These are phyloP conservation scores for Carollia perspicillata DNA, from an alignment of 2,113 vertebrate species.

Conservation along the genomic window DNA sequence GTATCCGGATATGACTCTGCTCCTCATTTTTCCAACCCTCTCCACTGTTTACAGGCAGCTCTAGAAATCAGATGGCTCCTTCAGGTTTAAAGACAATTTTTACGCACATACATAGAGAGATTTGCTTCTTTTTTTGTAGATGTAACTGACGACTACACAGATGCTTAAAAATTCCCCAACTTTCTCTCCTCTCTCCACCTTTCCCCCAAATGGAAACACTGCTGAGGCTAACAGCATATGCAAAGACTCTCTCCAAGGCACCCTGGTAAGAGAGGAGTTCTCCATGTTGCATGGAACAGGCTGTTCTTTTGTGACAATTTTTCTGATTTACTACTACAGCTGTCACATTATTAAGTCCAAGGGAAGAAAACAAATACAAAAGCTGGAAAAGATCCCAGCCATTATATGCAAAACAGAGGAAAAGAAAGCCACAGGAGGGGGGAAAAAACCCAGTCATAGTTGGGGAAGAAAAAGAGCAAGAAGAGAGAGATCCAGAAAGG, in stretches of 20 bases:
- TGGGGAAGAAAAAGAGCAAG: not conserved
- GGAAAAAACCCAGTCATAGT: not conserved
- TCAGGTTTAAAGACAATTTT: constrained; percentile 52
- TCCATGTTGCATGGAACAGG: not conserved
- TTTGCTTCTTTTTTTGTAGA: not conserved
- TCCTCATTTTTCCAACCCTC: not conserved
- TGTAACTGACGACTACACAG: not conserved
- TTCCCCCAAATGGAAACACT: not conserved
- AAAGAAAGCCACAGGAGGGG: not conserved
- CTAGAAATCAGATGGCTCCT: constrained; percentile 51
- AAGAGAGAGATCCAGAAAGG: not conserved
- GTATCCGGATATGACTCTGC: not conserved
- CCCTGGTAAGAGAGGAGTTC: not conserved
- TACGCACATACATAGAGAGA: not conserved
- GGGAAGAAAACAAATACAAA: not conserved
- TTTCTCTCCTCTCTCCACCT: not conserved
- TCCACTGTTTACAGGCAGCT: not conserved
- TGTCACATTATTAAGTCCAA: constrained; percentile 7
- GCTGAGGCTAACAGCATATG: constrained; percentile 11
- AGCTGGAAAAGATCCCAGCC: not conserved
- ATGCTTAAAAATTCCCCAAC: not conserved
- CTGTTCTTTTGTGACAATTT: constrained; percentile 66
- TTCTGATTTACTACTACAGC: constrained; percentile 60
- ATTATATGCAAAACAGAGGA: not conserved
- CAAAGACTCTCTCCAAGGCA: constrained; percentile 46